Evolutionary conservation across 1,140 invertebrate genomes (phyloP).

Genomic region (Platorchestia sp.): DNA sequence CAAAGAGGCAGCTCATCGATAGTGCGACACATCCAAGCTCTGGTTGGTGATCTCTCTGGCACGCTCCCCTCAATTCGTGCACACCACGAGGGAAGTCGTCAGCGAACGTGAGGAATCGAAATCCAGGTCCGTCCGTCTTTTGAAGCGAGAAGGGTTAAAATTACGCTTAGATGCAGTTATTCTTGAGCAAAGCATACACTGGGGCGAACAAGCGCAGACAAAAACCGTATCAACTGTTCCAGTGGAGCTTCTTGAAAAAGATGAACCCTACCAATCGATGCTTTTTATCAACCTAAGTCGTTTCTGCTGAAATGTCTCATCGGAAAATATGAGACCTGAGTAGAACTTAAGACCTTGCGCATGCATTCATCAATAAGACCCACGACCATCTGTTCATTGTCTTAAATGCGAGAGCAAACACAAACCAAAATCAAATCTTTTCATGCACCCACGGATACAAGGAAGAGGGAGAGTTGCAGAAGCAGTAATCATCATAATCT

Average conservation of each 20-base stretch:
- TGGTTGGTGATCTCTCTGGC: not conserved
- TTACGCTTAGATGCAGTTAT: not conserved
- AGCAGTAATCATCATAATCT: not conserved
- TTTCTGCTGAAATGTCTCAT: not conserved
- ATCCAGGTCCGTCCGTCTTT: too few relatives aligned
- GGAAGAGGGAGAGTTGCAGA: not conserved
- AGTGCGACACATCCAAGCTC: not conserved
- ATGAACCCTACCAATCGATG: not conserved
- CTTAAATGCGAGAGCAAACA: not conserved
- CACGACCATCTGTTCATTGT: not conserved
- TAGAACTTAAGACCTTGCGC: not conserved
- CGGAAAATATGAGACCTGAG: not conserved
- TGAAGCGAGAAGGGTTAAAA: not conserved
- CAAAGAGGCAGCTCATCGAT: not conserved
- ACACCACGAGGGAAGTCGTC: not conserved
- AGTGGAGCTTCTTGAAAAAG: not conserved
- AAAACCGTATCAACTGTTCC: not conserved
- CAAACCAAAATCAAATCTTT: not conserved
- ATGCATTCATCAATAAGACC: not conserved
- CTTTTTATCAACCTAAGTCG: not conserved
- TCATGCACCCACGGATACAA: not conserved
- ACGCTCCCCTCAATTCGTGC: not conserved
- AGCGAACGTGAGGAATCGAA: not conserved
- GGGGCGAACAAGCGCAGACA: not conserved
- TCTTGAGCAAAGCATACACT: conserved; percentile 34